phyloP scores from a whole-genome alignment of 2,113 vertebrate species.

The Nansenia antarctica region DNA sequence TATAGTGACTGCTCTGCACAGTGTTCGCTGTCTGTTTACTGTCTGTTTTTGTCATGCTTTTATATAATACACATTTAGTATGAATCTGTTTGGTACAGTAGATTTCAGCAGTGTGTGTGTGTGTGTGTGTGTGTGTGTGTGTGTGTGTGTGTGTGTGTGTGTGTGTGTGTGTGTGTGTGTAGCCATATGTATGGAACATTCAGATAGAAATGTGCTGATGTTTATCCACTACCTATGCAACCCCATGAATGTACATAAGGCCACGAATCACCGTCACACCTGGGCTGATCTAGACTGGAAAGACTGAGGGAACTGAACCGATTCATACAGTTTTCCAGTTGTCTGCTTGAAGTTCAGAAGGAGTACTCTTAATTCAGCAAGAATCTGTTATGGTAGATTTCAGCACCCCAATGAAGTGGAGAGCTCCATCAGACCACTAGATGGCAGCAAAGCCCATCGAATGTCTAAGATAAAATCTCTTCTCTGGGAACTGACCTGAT shows the following conservation, averaged over 20 bases:
- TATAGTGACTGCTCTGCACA: conserved; percentile 79
- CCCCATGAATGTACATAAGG: background rate
- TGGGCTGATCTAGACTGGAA: background rate
- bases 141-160: too few relatives aligned
- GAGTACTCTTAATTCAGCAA: background rate
- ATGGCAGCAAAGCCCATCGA: background rate
- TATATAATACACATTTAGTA: too few relatives aligned
- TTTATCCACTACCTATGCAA: background rate
- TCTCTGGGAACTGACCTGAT: too few relatives aligned
- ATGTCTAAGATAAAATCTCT: too few relatives aligned
- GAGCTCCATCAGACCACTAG: background rate
- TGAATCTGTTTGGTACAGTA: too few relatives aligned
- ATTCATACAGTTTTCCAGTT: background rate
- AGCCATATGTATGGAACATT: too few relatives aligned
- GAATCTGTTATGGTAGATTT: background rate
- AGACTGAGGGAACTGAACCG: background rate
- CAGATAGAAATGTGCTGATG: too few relatives aligned
- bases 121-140: too few relatives aligned
- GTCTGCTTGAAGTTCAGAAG: background rate
- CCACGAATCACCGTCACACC: background rate
- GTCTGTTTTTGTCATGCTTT: too few relatives aligned
- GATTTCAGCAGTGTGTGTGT: too few relatives aligned
- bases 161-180: too few relatives aligned
- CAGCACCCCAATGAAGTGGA: background rate
- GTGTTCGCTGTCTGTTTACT: conserved; percentile 5